Evolutionary conservation across 2,888 invertebrate species (phyloP).

Genomic region (Habroteleia sp.): DNA sequence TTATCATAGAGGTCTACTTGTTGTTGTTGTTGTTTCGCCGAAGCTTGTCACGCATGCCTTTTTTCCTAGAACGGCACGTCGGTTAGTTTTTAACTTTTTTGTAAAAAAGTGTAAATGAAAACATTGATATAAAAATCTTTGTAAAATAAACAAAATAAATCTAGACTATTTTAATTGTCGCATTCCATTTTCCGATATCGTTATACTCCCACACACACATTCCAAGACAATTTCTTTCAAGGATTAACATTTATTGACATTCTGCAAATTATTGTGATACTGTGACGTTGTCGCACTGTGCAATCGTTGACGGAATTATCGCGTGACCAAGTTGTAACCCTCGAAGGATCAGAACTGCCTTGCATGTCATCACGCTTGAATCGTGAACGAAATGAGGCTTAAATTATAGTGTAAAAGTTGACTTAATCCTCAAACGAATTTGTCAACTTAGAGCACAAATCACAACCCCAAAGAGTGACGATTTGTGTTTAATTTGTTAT

Average conservation of each 20-base stretch:
- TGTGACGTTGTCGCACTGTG: slow-evolving; percentile 61
- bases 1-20: slow-evolving; percentile 57
- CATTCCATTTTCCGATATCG: neutral
- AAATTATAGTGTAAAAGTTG: slow-evolving; percentile 63
- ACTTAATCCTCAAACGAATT: slow-evolving; percentile 63
- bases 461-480: too few species aligned
- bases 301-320: slow-evolving; percentile 61
- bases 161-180: too few species aligned
- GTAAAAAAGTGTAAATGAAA: too few species aligned
- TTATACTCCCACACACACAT: slow-evolving; percentile 8
- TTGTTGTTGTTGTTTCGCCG: slow-evolving; percentile 62
- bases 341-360: slow-evolving; percentile 62
- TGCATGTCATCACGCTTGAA: slow-evolving; percentile 63
- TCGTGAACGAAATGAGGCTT: slow-evolving; percentile 59
- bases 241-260: slow-evolving; percentile 53
- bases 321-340: slow-evolving; percentile 63
- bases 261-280: slow-evolving; percentile 61
- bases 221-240: slow-evolving; percentile 26
- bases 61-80: slow-evolving; percentile 41
- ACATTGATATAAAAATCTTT: too few species aligned
- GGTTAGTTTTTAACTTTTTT: slow-evolving; percentile 10
- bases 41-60: slow-evolving; percentile 54
- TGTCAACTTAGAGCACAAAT: slow-evolving; percentile 56
- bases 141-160: too few species aligned
- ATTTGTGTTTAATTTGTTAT: slow-evolving; percentile 6